Evolutionary conservation across 2,113 vertebrate species (phyloP).

Genomic region (Pedionomus torquatus): DNA sequence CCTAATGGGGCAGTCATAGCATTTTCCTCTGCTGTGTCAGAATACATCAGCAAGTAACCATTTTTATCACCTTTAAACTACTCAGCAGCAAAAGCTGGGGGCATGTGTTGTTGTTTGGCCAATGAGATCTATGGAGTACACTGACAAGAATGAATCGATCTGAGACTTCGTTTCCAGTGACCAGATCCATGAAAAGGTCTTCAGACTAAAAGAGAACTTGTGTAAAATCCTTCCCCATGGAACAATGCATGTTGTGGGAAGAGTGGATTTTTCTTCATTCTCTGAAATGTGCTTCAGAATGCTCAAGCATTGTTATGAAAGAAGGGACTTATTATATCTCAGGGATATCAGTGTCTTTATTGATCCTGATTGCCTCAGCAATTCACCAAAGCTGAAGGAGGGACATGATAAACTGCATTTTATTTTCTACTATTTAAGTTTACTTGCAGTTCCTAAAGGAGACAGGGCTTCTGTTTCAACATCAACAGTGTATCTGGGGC

Average conservation of each 20-base stretch:
- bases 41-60: not conserved
- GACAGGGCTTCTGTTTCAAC: not conserved
- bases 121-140: not conserved
- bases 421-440: not conserved
- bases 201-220: not conserved
- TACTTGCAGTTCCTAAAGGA: not conserved
- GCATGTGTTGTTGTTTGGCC: fast-evolving
- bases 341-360: not conserved
- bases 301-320: not conserved
- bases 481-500: not conserved
- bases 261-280: not conserved
- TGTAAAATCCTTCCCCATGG: not conserved
- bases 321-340: not conserved
- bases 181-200: not conserved
- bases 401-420: not conserved
- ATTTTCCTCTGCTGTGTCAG: not conserved
- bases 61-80: not conserved
- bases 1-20: not conserved
- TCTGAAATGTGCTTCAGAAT: not conserved
- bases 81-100: not conserved
- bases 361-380: not conserved
- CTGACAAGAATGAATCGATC: not conserved
- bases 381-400: not conserved
- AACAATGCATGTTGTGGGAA: not conserved
- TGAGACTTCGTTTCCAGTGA: not conserved